phyloP scores from a whole-genome alignment of 64 coral and sea anemone species.

The Pachyseris speciosa region DNA sequence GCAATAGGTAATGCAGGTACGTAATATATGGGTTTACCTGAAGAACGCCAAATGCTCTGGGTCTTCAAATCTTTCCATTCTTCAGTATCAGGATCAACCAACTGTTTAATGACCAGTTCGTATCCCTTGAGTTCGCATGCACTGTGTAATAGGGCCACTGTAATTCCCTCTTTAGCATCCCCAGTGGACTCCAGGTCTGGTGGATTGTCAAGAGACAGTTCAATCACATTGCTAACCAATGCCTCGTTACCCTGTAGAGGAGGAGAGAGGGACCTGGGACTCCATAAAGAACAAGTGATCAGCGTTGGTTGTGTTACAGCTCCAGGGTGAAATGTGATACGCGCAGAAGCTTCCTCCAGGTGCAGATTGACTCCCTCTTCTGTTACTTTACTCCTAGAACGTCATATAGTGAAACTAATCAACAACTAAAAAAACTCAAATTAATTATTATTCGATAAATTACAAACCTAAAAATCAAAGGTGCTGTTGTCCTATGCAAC shows the following conservation, averaged over 20 bases:
- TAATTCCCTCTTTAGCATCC: not conserved
- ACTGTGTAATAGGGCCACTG: not conserved
- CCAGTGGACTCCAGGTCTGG: not conserved
- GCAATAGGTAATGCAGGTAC: too few relatives aligned
- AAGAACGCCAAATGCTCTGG: too few relatives aligned
- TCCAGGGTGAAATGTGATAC: not conserved
- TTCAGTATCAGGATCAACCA: not conserved
- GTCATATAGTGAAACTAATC: too few relatives aligned
- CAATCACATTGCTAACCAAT: not conserved
- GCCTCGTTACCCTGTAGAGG: conserved; percentile 4
- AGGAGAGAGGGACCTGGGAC: not conserved
- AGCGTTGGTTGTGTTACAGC: not conserved
- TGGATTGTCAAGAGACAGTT: not conserved
- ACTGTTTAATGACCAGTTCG: not conserved
- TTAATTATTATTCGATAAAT: too few relatives aligned
- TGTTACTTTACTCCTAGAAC: too few relatives aligned
- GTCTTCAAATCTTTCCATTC: too few relatives aligned
- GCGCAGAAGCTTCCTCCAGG: not conserved
- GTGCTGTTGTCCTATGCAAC: too few relatives aligned
- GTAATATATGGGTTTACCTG: too few relatives aligned
- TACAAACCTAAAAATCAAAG: too few relatives aligned
- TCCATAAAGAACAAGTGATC: not conserved
- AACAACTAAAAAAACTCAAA: too few relatives aligned
- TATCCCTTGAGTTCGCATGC: not conserved
- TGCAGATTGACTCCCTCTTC: too few relatives aligned